Evolutionary conservation across 2,113 vertebrate genomes (phyloP).

Genomic region (Eulacestoma nigropectus): DNA sequence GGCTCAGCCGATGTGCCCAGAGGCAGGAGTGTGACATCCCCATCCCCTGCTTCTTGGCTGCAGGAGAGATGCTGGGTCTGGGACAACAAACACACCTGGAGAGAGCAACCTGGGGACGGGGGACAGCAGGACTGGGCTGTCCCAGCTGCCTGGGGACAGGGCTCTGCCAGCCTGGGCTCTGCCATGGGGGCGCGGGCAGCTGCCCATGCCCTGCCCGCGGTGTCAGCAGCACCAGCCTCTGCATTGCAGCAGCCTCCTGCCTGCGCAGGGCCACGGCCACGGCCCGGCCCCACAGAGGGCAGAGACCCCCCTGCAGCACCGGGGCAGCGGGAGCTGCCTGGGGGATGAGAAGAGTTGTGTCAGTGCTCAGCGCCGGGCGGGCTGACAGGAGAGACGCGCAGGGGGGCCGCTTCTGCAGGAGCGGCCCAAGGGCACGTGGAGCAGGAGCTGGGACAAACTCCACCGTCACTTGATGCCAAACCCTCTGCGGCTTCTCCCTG

Average conservation of each 20-base stretch:
- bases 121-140: background rate
- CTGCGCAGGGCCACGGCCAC: background rate
- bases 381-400: background rate
- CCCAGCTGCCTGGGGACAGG: background rate
- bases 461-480: background rate
- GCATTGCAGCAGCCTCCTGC: conserved; percentile 56
- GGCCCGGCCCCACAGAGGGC: background rate
- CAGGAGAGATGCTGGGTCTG: background rate
- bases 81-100: background rate
- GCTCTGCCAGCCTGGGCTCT: background rate
- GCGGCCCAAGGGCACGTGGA: background rate
- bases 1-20: background rate
- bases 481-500: background rate
- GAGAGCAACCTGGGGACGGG: background rate
- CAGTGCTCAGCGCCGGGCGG: background rate
- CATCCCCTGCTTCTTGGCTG: background rate
- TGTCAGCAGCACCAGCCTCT: background rate
- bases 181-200: background rate
- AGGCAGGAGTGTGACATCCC: background rate
- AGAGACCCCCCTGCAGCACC: background rate
- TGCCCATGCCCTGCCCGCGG: background rate
- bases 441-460: background rate
- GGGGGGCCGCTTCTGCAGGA: background rate
- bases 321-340: background rate
- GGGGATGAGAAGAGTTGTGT: background rate